Evolutionary conservation across 2,113 vertebrate genomes (phyloP).

Genomic region (Pontoporia blainvillei): DNA sequence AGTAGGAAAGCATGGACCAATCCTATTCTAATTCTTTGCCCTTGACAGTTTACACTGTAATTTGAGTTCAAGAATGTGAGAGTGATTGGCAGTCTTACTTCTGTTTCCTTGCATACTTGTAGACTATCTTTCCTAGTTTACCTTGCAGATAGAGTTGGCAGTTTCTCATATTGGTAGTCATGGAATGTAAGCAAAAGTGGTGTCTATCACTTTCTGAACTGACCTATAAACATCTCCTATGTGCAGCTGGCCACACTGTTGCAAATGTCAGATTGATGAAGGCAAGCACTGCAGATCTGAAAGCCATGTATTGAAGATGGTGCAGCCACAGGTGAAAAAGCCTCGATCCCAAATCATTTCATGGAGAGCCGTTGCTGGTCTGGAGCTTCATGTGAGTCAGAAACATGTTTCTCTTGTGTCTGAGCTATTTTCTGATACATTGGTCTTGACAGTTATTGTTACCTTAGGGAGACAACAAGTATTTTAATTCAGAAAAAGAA

Average conservation of each 20-base stretch:
- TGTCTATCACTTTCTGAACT: background rate
- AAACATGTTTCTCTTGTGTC: background rate
- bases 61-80: background rate
- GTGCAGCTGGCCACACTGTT: background rate
- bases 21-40: background rate
- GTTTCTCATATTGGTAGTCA: background rate
- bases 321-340: background rate
- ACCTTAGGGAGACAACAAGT: background rate
- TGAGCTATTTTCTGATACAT: background rate
- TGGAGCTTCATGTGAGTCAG: background rate
- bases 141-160: background rate
- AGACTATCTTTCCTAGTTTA: background rate
- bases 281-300: background rate
- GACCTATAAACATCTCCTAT: background rate
- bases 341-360: background rate
- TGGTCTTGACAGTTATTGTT: background rate
- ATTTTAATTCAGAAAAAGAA: slow-evolving; percentile 10
- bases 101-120: background rate
- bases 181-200: background rate
- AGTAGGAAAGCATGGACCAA: background rate
- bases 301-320: background rate
- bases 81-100: background rate
- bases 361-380: background rate
- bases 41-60: background rate
- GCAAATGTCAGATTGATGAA: background rate